These are phyloP conservation scores for Crocodylus rhombifer DNA, from an alignment of 2,797 vertebrate species.

Conservation along the genomic window DNA sequence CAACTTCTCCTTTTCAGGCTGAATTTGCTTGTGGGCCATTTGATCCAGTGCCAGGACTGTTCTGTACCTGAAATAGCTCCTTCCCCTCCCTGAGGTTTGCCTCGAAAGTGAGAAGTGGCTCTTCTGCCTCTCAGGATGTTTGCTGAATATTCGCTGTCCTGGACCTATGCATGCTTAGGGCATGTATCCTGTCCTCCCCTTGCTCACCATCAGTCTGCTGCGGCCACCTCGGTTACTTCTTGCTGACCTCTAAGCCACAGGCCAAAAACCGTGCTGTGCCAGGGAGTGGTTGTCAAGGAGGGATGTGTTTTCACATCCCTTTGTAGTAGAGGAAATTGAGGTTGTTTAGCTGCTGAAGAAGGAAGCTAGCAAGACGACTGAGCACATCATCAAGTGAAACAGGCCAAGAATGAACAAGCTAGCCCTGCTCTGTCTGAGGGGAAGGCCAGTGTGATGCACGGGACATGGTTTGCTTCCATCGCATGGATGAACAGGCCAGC, in stretches of 20 bases:
- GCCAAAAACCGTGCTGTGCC: background rate
- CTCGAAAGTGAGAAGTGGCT: no score
- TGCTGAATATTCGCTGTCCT: background rate
- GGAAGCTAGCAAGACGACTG: background rate
- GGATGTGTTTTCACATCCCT: background rate
- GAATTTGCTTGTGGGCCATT: no score
- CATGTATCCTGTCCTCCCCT: background rate
- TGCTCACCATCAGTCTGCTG: background rate
- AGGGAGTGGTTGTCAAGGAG: background rate
- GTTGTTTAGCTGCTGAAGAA: background rate
- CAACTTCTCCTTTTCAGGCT: no score
- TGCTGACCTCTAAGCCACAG: background rate
- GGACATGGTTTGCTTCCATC: background rate
- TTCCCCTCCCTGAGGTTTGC: no score
- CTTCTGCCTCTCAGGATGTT: no score
- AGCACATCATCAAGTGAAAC: background rate
- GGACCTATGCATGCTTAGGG: background rate
- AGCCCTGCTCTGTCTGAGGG: background rate
- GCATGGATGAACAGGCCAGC: background rate
- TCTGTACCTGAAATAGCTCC: no score
- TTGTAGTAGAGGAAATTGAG: background rate
- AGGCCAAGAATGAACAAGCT: no score
- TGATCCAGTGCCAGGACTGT: no score
- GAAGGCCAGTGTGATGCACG: no score
- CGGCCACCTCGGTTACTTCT: background rate